Evolutionary conservation across 2,888 invertebrate genomes (phyloP), one percentile per base, ranked within the genome.

Genomic region (Alcis repandata): DNA sequence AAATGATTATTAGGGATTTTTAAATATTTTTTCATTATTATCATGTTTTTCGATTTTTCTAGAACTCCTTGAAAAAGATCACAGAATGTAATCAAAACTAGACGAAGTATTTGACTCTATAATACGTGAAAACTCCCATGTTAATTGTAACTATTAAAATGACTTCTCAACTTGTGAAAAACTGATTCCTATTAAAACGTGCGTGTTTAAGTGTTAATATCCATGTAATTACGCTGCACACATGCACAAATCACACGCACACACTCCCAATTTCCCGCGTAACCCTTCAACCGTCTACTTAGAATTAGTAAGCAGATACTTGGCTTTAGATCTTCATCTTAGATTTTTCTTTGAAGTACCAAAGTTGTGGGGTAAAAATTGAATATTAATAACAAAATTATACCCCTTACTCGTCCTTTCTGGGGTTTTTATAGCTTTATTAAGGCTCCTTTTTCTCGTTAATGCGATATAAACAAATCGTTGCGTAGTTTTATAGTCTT

Each of bases 311-410:
- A 90, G 85, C 74, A 87, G 89, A 90, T 84, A 88, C 87, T 80
- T 77, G 40, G 59, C 51, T 77, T 79, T 68, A 88, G 90, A 92
- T 92, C 83, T 75, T 76, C 89, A 92, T 92, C 92, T 90, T 52
- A 87, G 86, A 89, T 88, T 87, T 88, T 93, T 92, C 92, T 91
- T 90, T 92, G 92, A 92, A 93, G 90, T 84, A 78, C 80, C 76
- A 84, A 74, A 87, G 81, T 86, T 88, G 86, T 84, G 84, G 86
- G 88, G 87, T 87, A 86, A 88, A 92, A 91, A 92, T 92, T 92
- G 92, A 93, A 93, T 93, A 92, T 93, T 92, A 93, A 93, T 93
- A 91, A 92, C 88, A 80, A 92, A 89, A 92, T 92, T 92, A 92
- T 89, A 86, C 85, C 83, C 81, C 79, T 70, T 69, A 74, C 75